Percentiles rank a stretch among this genome's conserved stretches.
These are phyloP conservation scores for Phaonia tiefii DNA, from an alignment of 2,888 invertebrate genomes.

Conservation along the genomic window DNA sequence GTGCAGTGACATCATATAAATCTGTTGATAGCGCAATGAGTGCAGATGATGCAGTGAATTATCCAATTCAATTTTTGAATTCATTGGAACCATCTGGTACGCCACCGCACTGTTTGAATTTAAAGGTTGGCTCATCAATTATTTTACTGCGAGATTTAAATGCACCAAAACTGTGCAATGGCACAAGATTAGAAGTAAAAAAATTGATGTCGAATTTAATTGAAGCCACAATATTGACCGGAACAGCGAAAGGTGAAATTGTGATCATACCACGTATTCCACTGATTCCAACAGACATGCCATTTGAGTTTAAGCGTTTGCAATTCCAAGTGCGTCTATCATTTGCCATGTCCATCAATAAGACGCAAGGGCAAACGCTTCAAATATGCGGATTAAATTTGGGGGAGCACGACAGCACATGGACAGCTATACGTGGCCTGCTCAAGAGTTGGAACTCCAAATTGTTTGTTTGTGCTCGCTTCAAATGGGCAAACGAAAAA, in stretches of 20 bases:
- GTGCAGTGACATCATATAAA: background rate
- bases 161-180: slow-evolving; percentile 4
- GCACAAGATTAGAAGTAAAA: slow-evolving; percentile 37
- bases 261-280: slow-evolving; percentile 23
- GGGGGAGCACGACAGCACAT: slow-evolving; percentile 41
- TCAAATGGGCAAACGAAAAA: too few relatives aligned
- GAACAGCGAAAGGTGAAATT: slow-evolving; percentile 27
- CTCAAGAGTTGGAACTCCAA: slow-evolving; percentile 48
- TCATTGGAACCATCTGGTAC: slow-evolving; percentile 42
- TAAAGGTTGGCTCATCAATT: slow-evolving; percentile 40
- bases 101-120: slow-evolving; percentile 49
- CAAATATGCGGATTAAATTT: slow-evolving; percentile 42
- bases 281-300: background rate
- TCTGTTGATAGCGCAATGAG: slow-evolving; percentile 27
- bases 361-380: slow-evolving; percentile 41
- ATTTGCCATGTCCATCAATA: slow-evolving; percentile 22
- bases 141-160: slow-evolving; percentile 21
- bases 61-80: slow-evolving; percentile 56
- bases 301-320: background rate
- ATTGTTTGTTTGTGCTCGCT: too few relatives aligned
- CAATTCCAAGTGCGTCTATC: background rate
- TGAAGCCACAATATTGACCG: slow-evolving; percentile 49
- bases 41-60: slow-evolving; percentile 36
- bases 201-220: slow-evolving; percentile 44
- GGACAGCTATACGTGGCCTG: slow-evolving; percentile 41